phyloP scores from a whole-genome alignment of 2,888 invertebrate genomes.

The Hypomecis atomaria region DNA sequence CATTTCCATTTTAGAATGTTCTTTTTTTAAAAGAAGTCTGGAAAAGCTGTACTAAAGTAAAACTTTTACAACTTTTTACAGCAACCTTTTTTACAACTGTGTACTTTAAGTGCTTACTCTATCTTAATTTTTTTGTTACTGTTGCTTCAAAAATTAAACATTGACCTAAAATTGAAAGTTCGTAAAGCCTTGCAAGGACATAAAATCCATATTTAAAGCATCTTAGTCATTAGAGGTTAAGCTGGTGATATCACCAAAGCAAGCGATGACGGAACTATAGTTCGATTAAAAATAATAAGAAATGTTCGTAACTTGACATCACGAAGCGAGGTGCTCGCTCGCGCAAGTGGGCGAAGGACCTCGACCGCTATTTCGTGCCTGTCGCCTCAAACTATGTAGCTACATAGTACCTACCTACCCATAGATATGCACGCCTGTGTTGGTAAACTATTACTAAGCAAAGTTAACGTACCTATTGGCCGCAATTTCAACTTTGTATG shows the following conservation, averaged over 20 bases:
- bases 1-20: too few species aligned
- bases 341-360: conserved; percentile 67
- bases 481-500: conserved; percentile 32
- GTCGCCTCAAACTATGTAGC: conserved; percentile 48
- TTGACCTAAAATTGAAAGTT: too few species aligned
- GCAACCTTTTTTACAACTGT: too few species aligned
- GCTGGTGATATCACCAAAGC: conserved; percentile 64
- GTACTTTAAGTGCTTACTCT: too few species aligned
- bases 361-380: conserved; percentile 72
- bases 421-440: conserved; percentile 1
- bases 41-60: too few species aligned
- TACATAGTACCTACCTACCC: not conserved
- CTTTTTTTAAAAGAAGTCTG: too few species aligned
- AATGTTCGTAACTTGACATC: conserved; percentile 42
- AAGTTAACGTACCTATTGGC: conserved; percentile 26
- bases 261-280: conserved; percentile 59
- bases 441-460: conserved; percentile 24
- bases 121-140: too few species aligned
- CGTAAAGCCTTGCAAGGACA: too few species aligned
- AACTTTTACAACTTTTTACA: too few species aligned
- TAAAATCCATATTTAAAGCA: too few species aligned
- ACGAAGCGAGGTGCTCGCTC: conserved; percentile 44
- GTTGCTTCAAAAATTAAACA: too few species aligned
- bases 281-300: conserved; percentile 54
- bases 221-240: too few species aligned